A percentile compares a stretch with the other conserved stretches of the same genome.
Evolutionary conservation across 2,888 invertebrate species (phyloP).

Genomic region (Drosophila siamana): DNA sequence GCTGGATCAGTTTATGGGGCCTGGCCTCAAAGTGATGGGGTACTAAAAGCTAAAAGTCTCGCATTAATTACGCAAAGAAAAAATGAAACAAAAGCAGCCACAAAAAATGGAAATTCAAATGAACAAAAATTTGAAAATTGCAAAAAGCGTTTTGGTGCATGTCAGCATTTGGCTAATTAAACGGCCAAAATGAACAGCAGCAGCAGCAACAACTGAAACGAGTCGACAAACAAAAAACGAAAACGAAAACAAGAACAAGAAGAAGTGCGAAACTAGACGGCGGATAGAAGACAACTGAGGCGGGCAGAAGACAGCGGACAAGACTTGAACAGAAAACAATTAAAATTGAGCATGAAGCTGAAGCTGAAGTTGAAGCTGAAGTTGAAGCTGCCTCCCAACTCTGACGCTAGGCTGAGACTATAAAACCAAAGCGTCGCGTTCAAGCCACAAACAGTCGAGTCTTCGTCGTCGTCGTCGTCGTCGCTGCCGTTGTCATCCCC

Average conservation of each 20-base stretch:
- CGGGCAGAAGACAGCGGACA: background rate
- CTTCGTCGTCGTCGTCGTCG: slow-evolving; percentile 2
- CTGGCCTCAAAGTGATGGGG: too few relatives aligned
- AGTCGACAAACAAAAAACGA: slow-evolving; percentile 14
- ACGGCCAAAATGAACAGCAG: slow-evolving; percentile 42
- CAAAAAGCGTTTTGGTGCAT: slow-evolving; percentile 69
- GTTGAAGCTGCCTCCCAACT: slow-evolving; percentile 1
- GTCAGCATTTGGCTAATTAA: slow-evolving; percentile 72
- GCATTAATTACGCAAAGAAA: slow-evolving; percentile 35
- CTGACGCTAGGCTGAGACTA: slow-evolving; percentile 41
- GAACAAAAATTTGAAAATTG: slow-evolving; percentile 53
- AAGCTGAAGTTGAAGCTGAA: too few relatives aligned
- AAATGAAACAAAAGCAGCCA: slow-evolving; percentile 12
- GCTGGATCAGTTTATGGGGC: too few relatives aligned
- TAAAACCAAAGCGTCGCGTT: slow-evolving; percentile 54
- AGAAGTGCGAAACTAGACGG: background rate
- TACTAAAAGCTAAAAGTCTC: background rate
- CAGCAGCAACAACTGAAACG: slow-evolving; percentile 12
- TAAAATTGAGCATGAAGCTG: slow-evolving; percentile 63
- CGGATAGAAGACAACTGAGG: background rate
- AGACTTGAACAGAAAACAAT: slow-evolving; percentile 70
- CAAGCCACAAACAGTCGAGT: slow-evolving; percentile 12
- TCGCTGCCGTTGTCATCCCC: background rate
- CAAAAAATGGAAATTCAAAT: too few relatives aligned
- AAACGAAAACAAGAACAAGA: slow-evolving; percentile 13